phyloP scores from a whole-genome alignment of 2,113 vertebrate genomes.

The Ceratotherium simum region DNA sequence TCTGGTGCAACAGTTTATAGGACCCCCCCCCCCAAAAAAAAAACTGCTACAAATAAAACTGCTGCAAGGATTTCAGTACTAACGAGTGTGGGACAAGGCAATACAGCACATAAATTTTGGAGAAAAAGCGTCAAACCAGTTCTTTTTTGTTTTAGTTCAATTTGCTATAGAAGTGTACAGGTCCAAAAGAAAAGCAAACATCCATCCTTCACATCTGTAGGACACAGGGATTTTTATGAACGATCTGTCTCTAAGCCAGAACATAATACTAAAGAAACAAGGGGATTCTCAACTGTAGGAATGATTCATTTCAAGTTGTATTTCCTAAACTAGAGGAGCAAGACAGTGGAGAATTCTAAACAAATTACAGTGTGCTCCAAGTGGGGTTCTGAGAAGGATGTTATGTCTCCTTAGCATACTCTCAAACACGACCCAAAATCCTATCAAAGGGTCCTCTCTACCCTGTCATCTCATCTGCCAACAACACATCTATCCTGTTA shows the following conservation, averaged over 20 bases:
- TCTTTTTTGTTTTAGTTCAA: background rate
- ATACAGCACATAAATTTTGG: background rate
- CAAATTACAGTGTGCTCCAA: background rate
- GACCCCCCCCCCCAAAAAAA: background rate
- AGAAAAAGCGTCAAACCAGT: background rate
- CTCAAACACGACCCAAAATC: background rate
- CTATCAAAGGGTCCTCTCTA: background rate
- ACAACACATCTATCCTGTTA: background rate
- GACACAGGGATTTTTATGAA: background rate
- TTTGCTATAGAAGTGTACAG: background rate
- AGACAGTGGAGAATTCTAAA: background rate
- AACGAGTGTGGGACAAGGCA: background rate
- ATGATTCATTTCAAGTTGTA: background rate
- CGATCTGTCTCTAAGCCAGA: conserved; percentile 7
- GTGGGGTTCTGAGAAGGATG: background rate
- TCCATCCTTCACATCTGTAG: background rate
- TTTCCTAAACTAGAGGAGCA: background rate
- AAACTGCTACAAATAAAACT: background rate
- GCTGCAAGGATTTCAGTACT: background rate
- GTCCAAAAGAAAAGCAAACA: conserved; percentile 6
- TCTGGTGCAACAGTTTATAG: background rate
- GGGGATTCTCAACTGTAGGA: background rate
- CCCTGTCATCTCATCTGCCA: background rate
- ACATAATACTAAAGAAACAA: background rate
- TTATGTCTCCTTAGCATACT: background rate